Evolutionary conservation across 2,113 vertebrate species (phyloP), one percentile per base, ranked within the genome.

Genomic region (Microcebus lehilahytsara): DNA sequence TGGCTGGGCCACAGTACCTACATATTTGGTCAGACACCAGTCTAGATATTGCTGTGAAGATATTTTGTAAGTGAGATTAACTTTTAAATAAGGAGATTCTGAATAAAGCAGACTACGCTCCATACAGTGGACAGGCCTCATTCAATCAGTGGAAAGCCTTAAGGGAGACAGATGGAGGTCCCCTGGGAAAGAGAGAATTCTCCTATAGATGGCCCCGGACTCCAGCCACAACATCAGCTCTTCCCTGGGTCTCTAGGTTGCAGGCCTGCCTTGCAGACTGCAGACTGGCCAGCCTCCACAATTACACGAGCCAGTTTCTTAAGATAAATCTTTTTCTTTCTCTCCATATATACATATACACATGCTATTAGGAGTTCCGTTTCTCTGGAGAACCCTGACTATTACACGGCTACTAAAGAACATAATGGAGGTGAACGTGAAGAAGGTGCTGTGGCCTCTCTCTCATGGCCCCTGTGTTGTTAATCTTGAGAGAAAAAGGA

Each of bases 351-450:
- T 1, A 37, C 7, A 34, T 32, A 66, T 22, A 23, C 0, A 37
- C 8, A 30, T 27, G 2, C 62, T 46, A 22, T 4, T 51, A 19
- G 46, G 46, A 46, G 0, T 9, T n/a, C 40, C 1, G 10, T 10
- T 46, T 58, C 37, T 42, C 81, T 9, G 5, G 53, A 25, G 58
- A 67, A 3, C 46, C 42, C 64, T 32, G 40, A 34, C 30, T 8
- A 34, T 11, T 6, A 9, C 3, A 32, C 30, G 19, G 1, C 9
- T 8, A 34, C n/a, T 16, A 5, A 10, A 80, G 49, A 16, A 2
- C 0, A 30, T 5, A 2, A 6, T 0, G 6, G 6, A 6, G n/a
- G 9, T 3, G 30, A 27, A 58, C 6, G 0, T 1, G 11, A 27
- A 75, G 40, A 34, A 9, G 7, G 11, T 22, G 14, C 23, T 13